Evolutionary conservation across 2,888 invertebrate species (phyloP), one percentile per base, ranked within the genome.

Genomic region (Andrena bucephala): DNA sequence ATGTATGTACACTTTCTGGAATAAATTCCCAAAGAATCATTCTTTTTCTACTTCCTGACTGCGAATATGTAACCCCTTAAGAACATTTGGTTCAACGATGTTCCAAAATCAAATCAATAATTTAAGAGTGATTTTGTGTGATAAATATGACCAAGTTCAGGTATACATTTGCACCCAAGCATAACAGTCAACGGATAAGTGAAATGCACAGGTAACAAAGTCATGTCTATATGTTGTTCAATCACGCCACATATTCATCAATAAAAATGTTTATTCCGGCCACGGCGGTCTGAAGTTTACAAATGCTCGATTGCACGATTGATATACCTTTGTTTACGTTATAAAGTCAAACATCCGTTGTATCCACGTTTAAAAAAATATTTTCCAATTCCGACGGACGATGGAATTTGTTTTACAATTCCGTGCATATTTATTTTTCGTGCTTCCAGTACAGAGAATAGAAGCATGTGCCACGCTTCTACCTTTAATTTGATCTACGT

Each of bases 231-330:
- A 70, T 16, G 6, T 8, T 10, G 52, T 33, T 20, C 10, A 59
- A 52, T 20, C 29, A 24, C 24, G 24, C 8, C 24, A 3, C 10
- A 33, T n/a, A 29, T 60, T 29, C 8, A 7, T 24, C 52, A 29
- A 24, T 1, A 31, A 42, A 59, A 62, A 66, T 52, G 24, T 74
- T 74, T 77, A 60, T 52, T 31, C 42, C 0, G n/a, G 2, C 1
- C 13, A 13, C 7, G 29, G 13, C 16, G 50, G 52, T 10, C 7
- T 13, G 16, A n/a, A 20, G 24, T 36, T 66, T 50, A 20, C 50
- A 27, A 33, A 48, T 10, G 27, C 2, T 52, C n/a, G 20, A 59
- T 60, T 60, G 13, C 29, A 13, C 36, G 29, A 67, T 74, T 60
- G 29, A n/a, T 63, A 5, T 57, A n/a, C 42, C 13, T 6, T 7